A percentile compares a stretch with the other conserved stretches of the same genome.
These are phyloP conservation scores for Acanthacorydalis orientalis DNA, from an alignment of 2,888 invertebrate species.

Conservation along the genomic window DNA sequence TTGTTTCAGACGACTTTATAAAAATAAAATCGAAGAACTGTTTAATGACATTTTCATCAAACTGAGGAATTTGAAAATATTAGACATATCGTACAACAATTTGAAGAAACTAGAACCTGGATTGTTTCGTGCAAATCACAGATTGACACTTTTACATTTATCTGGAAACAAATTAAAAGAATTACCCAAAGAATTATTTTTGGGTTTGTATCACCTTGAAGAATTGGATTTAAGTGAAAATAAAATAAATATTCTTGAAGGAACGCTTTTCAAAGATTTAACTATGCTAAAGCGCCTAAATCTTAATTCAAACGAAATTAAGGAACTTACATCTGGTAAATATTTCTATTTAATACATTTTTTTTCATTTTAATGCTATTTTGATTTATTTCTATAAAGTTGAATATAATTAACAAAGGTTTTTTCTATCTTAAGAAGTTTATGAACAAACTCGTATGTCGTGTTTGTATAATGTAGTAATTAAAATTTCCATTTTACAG, in stretches of 20 bases:
- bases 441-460: no score
- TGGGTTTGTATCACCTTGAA: slow-evolving; percentile 37
- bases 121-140: slow-evolving; percentile 38
- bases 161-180: slow-evolving; percentile 45
- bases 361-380: no score
- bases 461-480: no score
- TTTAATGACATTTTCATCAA: slow-evolving; percentile 36
- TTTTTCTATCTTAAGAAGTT: no score
- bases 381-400: no score
- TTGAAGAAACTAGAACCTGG: slow-evolving; percentile 37
- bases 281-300: slow-evolving; percentile 42
- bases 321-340: slow-evolving; percentile 33
- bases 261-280: slow-evolving; percentile 36
- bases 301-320: slow-evolving; percentile 50
- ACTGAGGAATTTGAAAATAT: slow-evolving; percentile 43
- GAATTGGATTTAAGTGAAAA: slow-evolving; percentile 57
- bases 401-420: no score
- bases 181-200: slow-evolving; percentile 39
- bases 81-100: slow-evolving; percentile 50
- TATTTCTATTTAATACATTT: no score
- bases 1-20: slow-evolving; percentile 43
- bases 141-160: slow-evolving; percentile 43
- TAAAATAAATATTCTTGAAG: slow-evolving; percentile 38
- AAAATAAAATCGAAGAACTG: slow-evolving; percentile 46
- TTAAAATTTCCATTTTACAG: no score